Percentiles rank a stretch among this genome's conserved stretches.
Conservation (phyloP, 2,888 invertebrate genomes). For the Catocala fraxini region DNA sequence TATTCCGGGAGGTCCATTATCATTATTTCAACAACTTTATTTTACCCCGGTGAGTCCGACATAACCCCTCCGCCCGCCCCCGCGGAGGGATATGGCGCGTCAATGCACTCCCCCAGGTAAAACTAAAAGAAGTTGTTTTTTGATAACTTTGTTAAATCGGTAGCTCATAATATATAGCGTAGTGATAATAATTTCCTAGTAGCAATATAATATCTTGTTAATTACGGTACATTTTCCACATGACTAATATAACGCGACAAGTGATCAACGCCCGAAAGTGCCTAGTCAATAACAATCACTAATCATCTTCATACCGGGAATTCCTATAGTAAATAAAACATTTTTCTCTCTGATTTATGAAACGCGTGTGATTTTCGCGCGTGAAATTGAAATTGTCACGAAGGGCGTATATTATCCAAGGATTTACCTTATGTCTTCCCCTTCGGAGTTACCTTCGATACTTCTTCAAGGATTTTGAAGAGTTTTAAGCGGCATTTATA, state of each 20-base stretch:
- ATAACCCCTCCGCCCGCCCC: too few species aligned
- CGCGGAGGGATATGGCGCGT: too few species aligned
- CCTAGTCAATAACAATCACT: background rate
- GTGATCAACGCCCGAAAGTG: too few species aligned
- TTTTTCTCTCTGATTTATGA: constrained; percentile 23
- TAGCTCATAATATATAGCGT: background rate
- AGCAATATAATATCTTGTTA: background rate
- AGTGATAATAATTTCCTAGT: background rate
- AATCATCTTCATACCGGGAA: background rate
- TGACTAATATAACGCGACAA: background rate
- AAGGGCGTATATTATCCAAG: constrained; percentile 39
- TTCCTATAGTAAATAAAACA: constrained; percentile 1
- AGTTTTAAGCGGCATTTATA: constrained; percentile 2
- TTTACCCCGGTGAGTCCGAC: too few species aligned
- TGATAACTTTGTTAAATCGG: too few species aligned
- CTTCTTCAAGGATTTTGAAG: constrained; percentile 17
- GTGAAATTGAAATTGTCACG: constrained; percentile 59
- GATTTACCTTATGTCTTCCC: constrained; percentile 46
- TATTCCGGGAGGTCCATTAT: too few species aligned
- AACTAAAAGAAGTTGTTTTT: too few species aligned
- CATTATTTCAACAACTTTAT: too few species aligned
- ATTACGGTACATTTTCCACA: background rate
- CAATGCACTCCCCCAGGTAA: too few species aligned
- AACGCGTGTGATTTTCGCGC: constrained; percentile 48
- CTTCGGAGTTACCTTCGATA: constrained; percentile 19